A percentile compares a stretch with the other conserved stretches of the same genome.
phyloP scores from a whole-genome alignment of 2,113 vertebrate genomes.

The Notarius quadriscutis region DNA sequence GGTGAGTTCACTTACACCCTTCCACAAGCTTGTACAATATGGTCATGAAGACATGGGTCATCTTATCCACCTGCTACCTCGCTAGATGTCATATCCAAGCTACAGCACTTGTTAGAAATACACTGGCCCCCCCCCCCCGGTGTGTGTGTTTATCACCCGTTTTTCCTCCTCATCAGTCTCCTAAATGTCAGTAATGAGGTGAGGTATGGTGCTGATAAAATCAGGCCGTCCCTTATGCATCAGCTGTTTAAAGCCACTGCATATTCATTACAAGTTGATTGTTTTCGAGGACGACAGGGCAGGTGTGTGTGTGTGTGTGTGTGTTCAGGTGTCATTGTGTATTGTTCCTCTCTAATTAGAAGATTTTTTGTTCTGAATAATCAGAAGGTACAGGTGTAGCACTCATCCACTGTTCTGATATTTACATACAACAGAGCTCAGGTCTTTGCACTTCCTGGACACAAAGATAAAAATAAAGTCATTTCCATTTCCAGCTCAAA shows the following conservation, averaged over 20 bases:
- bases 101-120: neutral
- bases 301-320: neutral
- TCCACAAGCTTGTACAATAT: neutral
- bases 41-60: neutral
- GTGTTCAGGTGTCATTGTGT: slow-evolving; percentile 1
- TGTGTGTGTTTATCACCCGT: neutral
- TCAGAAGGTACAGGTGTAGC: slow-evolving; percentile 9
- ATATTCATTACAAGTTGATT: slow-evolving; percentile 71
- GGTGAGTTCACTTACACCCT: slow-evolving; percentile 72
- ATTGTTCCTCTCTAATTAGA: slow-evolving; percentile 44
- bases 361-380: slow-evolving; percentile 46
- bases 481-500: neutral
- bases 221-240: slow-evolving; percentile 53
- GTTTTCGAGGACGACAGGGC: slow-evolving; percentile 27
- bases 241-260: slow-evolving; percentile 68
- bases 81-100: neutral
- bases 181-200: slow-evolving; percentile 48
- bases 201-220: slow-evolving; percentile 26
- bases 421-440: slow-evolving; percentile 19
- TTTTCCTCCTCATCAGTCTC: slow-evolving; percentile 39
- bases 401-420: neutral
- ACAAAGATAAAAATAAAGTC: neutral
- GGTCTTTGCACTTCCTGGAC: neutral
- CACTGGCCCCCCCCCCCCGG: too few species aligned
- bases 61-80: neutral